These are phyloP conservation scores for Drosophila jambulina DNA, from an alignment of 1,140 invertebrate genomes.

Conservation along the genomic window DNA sequence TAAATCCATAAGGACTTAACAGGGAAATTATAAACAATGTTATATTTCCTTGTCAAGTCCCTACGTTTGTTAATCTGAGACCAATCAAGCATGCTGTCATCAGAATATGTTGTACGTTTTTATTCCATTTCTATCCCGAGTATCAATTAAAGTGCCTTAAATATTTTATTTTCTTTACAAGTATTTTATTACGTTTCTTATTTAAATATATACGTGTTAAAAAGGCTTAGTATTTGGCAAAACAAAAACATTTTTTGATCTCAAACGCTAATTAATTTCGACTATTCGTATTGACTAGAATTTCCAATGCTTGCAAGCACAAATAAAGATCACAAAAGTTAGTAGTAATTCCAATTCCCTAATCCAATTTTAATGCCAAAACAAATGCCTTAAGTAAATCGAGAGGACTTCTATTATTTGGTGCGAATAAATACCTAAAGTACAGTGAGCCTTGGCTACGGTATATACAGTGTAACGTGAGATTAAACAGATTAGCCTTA, in stretches of 20 bases:
- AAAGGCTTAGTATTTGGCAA: slow-evolving; percentile 31
- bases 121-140: not conserved
- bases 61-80: not conserved
- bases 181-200: slow-evolving; percentile 26
- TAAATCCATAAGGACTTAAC: not conserved
- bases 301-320: slow-evolving; percentile 42
- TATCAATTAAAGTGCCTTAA: not conserved
- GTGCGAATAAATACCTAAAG: slow-evolving; percentile 44
- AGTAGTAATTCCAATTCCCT: slow-evolving; percentile 38
- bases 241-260: slow-evolving; percentile 35
- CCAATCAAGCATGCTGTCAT: not conserved
- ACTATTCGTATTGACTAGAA: slow-evolving; percentile 55
- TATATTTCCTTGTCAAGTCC: not conserved
- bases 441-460: slow-evolving; percentile 31
- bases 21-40: not conserved
- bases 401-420: not conserved
- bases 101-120: not conserved
- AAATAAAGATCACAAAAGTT: slow-evolving; percentile 55
- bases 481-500: slow-evolving; percentile 37
- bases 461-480: slow-evolving; percentile 41
- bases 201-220: slow-evolving; percentile 7
- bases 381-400: slow-evolving; percentile 3
- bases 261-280: slow-evolving; percentile 40
- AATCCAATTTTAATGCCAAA: slow-evolving; percentile 28
- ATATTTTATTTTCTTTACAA: slow-evolving; percentile 3